Conservation (phyloP, 1,140 invertebrate genomes). For the Leptinotarsa texana region DNA sequence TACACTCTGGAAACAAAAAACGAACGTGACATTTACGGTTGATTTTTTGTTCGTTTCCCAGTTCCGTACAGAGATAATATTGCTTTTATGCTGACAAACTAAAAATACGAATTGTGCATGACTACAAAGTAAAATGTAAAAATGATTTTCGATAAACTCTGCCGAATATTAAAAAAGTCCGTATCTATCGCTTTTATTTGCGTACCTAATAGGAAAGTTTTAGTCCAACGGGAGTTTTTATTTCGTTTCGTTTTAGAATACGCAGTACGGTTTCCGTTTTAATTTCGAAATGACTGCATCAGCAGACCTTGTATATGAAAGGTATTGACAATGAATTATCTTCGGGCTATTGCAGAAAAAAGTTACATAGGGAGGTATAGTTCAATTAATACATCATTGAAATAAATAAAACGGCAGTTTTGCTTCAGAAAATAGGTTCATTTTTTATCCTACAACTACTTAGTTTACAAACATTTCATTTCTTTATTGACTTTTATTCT, state of each 20-base stretch:
- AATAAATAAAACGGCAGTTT: no score
- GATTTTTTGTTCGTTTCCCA: constrained; percentile 10
- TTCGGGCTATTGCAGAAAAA: no score
- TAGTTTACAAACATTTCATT: no score
- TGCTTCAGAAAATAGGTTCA: no score
- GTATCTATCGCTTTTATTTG: constrained; percentile 10
- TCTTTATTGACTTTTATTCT: no score
- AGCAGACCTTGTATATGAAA: no score
- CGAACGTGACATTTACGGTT: constrained; percentile 7
- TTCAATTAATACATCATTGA: no score
- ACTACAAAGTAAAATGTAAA: constrained; percentile 17
- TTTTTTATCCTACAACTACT: no score
- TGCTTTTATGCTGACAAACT: constrained; percentile 15
- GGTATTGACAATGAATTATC: no score
- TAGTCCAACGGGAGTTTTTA: not conserved
- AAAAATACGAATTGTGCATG: constrained; percentile 6
- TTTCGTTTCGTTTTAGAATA: constrained; percentile 3
- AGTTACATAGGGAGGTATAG: no score
- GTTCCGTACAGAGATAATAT: constrained; percentile 16
- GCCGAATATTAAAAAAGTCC: constrained; percentile 18
- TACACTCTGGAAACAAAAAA: constrained; percentile 10
- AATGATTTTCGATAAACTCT: constrained; percentile 19
- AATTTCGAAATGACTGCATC: no score
- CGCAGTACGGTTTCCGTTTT: no score
- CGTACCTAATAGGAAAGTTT: constrained; percentile 15